Conservation (phyloP, 1,140 invertebrate genomes). For the Brachionus koreanus region DNA sequence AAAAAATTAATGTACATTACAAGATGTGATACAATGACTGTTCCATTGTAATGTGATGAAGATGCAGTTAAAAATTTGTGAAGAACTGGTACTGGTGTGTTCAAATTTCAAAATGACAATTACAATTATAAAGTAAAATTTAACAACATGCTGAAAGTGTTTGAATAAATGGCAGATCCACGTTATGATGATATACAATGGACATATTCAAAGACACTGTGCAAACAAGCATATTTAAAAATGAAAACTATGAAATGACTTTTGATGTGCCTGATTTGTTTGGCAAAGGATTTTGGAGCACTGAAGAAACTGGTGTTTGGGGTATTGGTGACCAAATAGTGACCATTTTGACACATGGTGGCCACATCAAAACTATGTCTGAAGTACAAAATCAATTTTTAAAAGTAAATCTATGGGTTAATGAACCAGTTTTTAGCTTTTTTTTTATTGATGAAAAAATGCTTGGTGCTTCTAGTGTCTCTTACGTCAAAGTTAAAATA, state of each 20-base stretch:
- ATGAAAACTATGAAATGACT: constrained; percentile 14
- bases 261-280: not conserved
- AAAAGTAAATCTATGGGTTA: not conserved
- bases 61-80: constrained; percentile 11
- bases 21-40: constrained; percentile 22
- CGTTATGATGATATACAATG: not conserved
- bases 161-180: not conserved
- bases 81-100: constrained; percentile 12
- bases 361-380: not conserved
- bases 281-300: not conserved
- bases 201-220: not conserved
- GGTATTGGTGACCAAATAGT: not conserved
- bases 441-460: too few species aligned
- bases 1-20: constrained; percentile 8
- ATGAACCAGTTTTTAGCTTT: too few species aligned
- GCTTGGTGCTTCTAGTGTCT: too few species aligned
- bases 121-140: constrained; percentile 11
- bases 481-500: too few species aligned
- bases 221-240: not conserved
- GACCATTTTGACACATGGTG: not conserved
- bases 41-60: not conserved
- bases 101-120: constrained; percentile 12
- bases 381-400: constrained; percentile 15
- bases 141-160: constrained; percentile 2
- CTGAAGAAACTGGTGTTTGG: not conserved